Conservation (phyloP, 2,888 invertebrate species). For the Nomada hirtipes region DNA sequence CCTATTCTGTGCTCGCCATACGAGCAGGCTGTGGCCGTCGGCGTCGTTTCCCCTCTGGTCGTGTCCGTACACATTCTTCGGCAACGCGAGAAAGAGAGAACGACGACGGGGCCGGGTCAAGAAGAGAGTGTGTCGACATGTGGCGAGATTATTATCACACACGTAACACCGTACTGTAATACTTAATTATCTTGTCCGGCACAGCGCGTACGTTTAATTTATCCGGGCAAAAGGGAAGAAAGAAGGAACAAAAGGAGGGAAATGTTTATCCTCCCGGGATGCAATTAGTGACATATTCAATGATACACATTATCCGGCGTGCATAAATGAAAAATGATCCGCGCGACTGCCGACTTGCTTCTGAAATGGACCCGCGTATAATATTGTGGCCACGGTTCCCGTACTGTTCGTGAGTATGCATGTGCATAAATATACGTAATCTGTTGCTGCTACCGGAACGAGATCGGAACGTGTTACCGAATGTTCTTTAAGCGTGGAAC, state of each 20-base stretch:
- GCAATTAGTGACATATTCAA: slow-evolving; percentile 55
- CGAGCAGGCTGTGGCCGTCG: background rate
- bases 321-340: slow-evolving; percentile 51
- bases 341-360: slow-evolving; percentile 2
- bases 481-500: background rate
- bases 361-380: slow-evolving; percentile 8
- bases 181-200: slow-evolving; percentile 63
- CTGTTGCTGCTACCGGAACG: background rate
- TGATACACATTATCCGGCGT: slow-evolving; percentile 35
- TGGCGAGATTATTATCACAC: slow-evolving; percentile 61
- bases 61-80: slow-evolving; percentile 57
- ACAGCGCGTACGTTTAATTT: slow-evolving; percentile 50
- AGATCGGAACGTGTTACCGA: background rate
- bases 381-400: background rate
- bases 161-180: slow-evolving; percentile 59
- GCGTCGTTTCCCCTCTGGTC: slow-evolving; percentile 20
- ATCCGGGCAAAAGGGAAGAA: slow-evolving; percentile 19
- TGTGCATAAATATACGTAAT: background rate
- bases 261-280: slow-evolving; percentile 26
- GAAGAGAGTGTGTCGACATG: slow-evolving; percentile 57
- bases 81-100: slow-evolving; percentile 7
- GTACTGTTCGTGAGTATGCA: background rate
- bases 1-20: background rate
- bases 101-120: slow-evolving; percentile 38
- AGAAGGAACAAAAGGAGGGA: background rate